Evolutionary conservation across 1,140 invertebrate genomes (phyloP).

Genomic region (Semibalanus balanoides): DNA sequence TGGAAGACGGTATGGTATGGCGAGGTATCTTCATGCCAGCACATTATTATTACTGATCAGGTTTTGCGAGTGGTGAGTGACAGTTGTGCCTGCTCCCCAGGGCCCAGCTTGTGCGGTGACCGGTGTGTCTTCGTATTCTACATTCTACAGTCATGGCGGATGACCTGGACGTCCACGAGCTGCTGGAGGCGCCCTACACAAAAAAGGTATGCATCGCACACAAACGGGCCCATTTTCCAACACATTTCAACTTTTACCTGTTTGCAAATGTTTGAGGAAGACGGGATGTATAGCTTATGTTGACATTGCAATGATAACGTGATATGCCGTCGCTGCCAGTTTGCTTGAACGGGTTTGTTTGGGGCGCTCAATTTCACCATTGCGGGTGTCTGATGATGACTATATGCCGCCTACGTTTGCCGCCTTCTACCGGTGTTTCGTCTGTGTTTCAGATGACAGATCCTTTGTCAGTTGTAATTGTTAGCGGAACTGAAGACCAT

Average conservation of each 20-base stretch:
- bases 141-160: background rate
- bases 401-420: background rate
- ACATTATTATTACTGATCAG: no score
- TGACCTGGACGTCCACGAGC: background rate
- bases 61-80: no score
- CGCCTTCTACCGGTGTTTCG: background rate
- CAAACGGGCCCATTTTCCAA: background rate
- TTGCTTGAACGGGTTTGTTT: background rate
- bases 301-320: background rate
- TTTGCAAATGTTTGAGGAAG: no score
- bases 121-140: background rate
- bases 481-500: background rate
- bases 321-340: background rate
- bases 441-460: conserved; percentile 2
- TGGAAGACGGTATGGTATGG: no score
- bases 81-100: no score
- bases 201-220: background rate
- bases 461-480: background rate
- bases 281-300: background rate
- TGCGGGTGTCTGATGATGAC: no score
- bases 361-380: no score
- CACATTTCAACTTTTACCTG: background rate
- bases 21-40: no score
- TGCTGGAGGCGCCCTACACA: background rate
- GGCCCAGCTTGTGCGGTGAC: no score